Conservation (phyloP, 2,797 vertebrate species). For the Sebastes aleutianus region DNA sequence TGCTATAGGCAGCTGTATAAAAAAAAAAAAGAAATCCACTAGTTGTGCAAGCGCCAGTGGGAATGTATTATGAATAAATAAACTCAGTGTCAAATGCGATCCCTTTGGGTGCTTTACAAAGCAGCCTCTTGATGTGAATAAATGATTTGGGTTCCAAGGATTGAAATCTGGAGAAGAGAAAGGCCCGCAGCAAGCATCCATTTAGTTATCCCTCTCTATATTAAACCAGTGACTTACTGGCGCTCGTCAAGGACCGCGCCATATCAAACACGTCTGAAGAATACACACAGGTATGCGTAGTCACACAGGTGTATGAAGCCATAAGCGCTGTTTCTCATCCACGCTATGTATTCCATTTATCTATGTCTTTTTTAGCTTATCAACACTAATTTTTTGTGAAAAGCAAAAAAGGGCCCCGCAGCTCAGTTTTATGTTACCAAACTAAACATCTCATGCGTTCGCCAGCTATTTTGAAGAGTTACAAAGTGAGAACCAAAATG, state of each 20-base stretch:
- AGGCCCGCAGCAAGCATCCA: slow-evolving; percentile 59
- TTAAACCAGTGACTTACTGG: slow-evolving; percentile 37
- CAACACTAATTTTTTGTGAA: slow-evolving; percentile 26
- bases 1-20: slow-evolving; percentile 38
- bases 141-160: slow-evolving; percentile 65
- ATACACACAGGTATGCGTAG: slow-evolving; percentile 17
- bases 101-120: slow-evolving; percentile 63
- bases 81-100: slow-evolving; percentile 57
- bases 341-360: slow-evolving; percentile 9
- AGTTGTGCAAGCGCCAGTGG: slow-evolving; percentile 54
- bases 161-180: slow-evolving; percentile 51
- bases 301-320: slow-evolving; percentile 19
- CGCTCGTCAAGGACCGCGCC: slow-evolving; percentile 28
- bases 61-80: slow-evolving; percentile 65
- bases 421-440: slow-evolving; percentile 42
- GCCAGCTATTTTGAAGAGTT: slow-evolving; percentile 50
- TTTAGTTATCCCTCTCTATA: slow-evolving; percentile 53
- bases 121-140: slow-evolving; percentile 69
- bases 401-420: slow-evolving; percentile 27
- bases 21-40: slow-evolving; percentile 31
- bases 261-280: slow-evolving; percentile 39
- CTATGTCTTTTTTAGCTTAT: slow-evolving; percentile 19
- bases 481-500: slow-evolving; percentile 21
- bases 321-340: slow-evolving; percentile 13
- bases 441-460: slow-evolving; percentile 39